Evolutionary conservation across 2,113 vertebrate genomes (phyloP), one percentile per base, ranked within the genome.

Genomic region (Cololabis saira): DNA sequence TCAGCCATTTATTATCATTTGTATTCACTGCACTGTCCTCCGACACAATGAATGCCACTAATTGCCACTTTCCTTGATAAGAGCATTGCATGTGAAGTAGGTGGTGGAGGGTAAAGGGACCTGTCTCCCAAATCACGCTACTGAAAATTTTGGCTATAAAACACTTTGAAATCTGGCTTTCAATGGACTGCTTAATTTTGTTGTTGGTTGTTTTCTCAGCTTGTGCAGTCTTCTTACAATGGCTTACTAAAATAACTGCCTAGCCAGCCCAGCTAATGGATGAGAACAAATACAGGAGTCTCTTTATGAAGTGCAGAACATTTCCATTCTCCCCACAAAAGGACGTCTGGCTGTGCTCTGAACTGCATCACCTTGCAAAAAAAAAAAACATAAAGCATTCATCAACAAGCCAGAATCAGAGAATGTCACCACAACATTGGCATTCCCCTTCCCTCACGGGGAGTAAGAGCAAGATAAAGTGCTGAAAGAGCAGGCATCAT

Each of bases 11-110:
- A 89, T 87, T 89, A 81, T 73, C 51, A 49, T 77, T 82, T 87
- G 81, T 82, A 86, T 88, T 90, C 82, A 78, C 74, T 51, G 72
- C 64, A 68, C 77, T 67, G 85, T 88, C 85, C 87, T 88, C 85
- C 81, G 87, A 90, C 87, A 87, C 85, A 85, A 87, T 81, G 81
- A 76, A 57, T 65, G 65, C 74, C 76, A 81, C 81, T 90, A 90
- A 90, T 89, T 80, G 86, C 81, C 70, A 87, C 85, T 85, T 86
- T 81, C 87, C 89, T 77, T 71, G 87, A 89, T 89, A 84, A 87
- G 63, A 86, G 84, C 63, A 52, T 51, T 64, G 76, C 71, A 79
- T 61, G 43, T 66, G 67, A 77, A 89, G 88, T 82, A 67, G 81
- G 67, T 64, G 71, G 81, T 76, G 74, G 67, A 42, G 75, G 68